phyloP scores from a whole-genome alignment of 2,113 vertebrate species.

The Phylloscopus whistleri region DNA sequence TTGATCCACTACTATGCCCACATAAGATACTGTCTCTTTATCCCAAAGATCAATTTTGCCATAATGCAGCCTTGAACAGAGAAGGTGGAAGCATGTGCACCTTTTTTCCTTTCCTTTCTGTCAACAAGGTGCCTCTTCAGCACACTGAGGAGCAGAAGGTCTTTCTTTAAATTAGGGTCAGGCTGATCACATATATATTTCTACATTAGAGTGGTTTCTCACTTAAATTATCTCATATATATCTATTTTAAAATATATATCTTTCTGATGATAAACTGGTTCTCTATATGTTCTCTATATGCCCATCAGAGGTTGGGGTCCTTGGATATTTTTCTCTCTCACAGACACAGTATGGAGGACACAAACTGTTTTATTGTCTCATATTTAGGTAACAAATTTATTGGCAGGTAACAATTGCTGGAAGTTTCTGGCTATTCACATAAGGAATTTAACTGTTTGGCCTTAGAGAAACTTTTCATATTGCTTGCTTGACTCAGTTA shows the following conservation, averaged over 20 bases:
- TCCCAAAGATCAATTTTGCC: background rate
- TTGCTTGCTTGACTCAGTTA: background rate
- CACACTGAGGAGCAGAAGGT: background rate
- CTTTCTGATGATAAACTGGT: background rate
- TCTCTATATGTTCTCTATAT: background rate
- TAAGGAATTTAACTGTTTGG: background rate
- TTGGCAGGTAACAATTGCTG: background rate
- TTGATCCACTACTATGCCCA: background rate
- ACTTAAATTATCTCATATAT: background rate
- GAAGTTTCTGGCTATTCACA: background rate
- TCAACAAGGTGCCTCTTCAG: background rate
- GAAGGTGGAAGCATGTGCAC: background rate
- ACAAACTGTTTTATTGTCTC: background rate
- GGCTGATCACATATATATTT: background rate
- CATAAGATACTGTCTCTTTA: background rate
- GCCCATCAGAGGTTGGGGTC: background rate
- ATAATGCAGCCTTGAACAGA: background rate
- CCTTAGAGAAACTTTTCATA: background rate
- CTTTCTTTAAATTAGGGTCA: background rate
- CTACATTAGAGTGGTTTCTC: background rate
- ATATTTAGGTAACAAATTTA: background rate
- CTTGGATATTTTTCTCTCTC: background rate
- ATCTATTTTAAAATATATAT: background rate
- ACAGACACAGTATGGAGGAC: background rate
- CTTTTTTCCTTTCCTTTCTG: background rate